Percentiles rank a stretch among this genome's conserved stretches.
Evolutionary conservation across 1,140 invertebrate species (phyloP).

Genomic region (Calephelis nemesis): DNA sequence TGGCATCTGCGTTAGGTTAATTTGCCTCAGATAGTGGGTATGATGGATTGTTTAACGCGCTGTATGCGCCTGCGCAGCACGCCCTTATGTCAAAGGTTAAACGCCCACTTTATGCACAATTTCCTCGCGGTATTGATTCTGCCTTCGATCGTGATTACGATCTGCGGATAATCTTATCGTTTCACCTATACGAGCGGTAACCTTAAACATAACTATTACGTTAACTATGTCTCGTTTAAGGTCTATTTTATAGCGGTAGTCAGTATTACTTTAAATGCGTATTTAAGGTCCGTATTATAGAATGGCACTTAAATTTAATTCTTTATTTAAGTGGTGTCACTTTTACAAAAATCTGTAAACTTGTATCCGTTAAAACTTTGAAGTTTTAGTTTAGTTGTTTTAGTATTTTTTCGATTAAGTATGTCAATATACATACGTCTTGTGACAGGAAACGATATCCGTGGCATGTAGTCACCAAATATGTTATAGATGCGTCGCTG

Average conservation of each 20-base stretch:
- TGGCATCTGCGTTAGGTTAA: constrained; percentile 64
- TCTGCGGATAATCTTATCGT: constrained; percentile 24
- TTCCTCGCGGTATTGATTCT: constrained; percentile 71
- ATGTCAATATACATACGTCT: too few relatives aligned
- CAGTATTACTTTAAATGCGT: not conserved
- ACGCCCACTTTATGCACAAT: constrained; percentile 72
- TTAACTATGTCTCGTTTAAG: constrained; percentile 22
- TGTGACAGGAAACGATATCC: too few relatives aligned
- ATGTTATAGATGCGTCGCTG: too few relatives aligned
- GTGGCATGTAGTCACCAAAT: too few relatives aligned
- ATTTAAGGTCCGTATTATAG: not conserved
- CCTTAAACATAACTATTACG: constrained; percentile 1
- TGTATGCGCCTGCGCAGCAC: constrained; percentile 56
- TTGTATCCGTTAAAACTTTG: too few relatives aligned
- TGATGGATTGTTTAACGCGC: constrained; percentile 69
- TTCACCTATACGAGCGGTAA: constrained; percentile 3
- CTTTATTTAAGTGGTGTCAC: too few relatives aligned
- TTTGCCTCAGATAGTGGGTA: constrained; percentile 64
- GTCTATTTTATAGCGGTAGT: constrained; percentile 3
- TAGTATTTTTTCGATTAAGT: too few relatives aligned
- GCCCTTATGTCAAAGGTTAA: constrained; percentile 69
- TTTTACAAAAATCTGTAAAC: too few relatives aligned
- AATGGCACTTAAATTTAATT: too few relatives aligned
- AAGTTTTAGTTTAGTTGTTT: too few relatives aligned
- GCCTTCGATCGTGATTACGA: constrained; percentile 31